These are phyloP conservation scores for Coregonus clupeaformis DNA, from an alignment of 2,113 vertebrate species.

Conservation along the genomic window DNA sequence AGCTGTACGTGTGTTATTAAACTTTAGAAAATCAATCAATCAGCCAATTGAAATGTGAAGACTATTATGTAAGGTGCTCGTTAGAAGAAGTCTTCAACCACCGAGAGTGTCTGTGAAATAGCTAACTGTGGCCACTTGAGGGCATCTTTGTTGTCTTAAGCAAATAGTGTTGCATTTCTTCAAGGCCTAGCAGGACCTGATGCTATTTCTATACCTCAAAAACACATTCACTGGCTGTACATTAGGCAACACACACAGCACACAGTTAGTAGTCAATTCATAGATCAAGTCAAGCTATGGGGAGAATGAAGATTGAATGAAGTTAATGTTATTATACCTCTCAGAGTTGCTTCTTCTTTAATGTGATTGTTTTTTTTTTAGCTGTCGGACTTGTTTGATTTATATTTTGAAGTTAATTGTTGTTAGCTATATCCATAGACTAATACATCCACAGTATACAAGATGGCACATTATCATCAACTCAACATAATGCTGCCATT, in stretches of 20 bases:
- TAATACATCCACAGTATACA: too few relatives aligned
- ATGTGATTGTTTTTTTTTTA: too few relatives aligned
- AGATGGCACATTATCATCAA: too few relatives aligned
- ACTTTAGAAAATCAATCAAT: background rate
- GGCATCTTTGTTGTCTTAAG: conserved; percentile 50
- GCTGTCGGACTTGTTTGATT: too few relatives aligned
- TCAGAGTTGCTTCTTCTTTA: too few relatives aligned
- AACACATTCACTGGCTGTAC: background rate
- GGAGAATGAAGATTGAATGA: background rate
- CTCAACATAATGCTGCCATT: too few relatives aligned
- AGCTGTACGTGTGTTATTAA: too few relatives aligned
- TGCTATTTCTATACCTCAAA: background rate
- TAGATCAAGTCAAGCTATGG: background rate
- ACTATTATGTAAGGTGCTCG: background rate
- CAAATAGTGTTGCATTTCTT: conserved; percentile 18
- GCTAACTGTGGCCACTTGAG: conserved; percentile 53
- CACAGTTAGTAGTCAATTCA: background rate
- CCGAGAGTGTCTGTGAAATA: conserved; percentile 45
- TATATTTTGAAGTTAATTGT: too few relatives aligned
- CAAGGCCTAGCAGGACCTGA: background rate
- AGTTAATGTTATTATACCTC: background rate
- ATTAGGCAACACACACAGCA: background rate
- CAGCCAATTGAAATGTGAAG: background rate
- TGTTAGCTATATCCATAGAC: too few relatives aligned
- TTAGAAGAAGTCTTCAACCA: background rate